Evolutionary conservation across 1,140 invertebrate genomes (phyloP), one percentile per base, ranked within the genome.

Genomic region (Acyrthosiphon pisum): DNA sequence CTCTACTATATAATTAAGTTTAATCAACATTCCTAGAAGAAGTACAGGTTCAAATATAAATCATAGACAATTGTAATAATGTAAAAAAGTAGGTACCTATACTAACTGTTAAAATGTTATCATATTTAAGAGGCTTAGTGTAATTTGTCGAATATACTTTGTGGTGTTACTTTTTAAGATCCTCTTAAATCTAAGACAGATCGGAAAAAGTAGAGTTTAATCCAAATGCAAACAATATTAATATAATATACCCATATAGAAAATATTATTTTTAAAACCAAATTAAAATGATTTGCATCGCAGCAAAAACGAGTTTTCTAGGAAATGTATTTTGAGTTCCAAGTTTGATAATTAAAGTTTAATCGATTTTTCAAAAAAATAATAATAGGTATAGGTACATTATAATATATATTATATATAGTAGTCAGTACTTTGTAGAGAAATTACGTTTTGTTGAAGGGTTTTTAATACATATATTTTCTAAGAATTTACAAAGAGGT

Each of bases 201-300:
- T n/a, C 26, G 7, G 56, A 11, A 30, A 30, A 60, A 60, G 26
- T 60, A 30, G 56, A 60, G 9, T 14, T 30, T 60, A 30, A 30
- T 11, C 14, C 30, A 6, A 68, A n/a, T 68, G 14, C 20, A 83
- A 83, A 37, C 20, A 83, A 83, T 37, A 23, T 30, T 3, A 26
- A 84, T 41, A 84, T 8, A 86, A 4, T 41, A 41, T 4, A 41
- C 41, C 41, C 4, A 41, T 41, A 6, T 18, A 46, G 22, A 4
- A 14, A 86, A 7, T 86, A 44, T 26, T 83, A 8, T 37, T 83
- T 83, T 8, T 9, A 81, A 44, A 37, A n/a, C 18, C 0, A 87
- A 87, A 87, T 87, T 87, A 87, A 87, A 87, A 48, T 48, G 86
- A n/a, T 87, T 87, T 87, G 2, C 44, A 48, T 35, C 30, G 44